phyloP scores from a whole-genome alignment of 2,113 vertebrate genomes.

The Microcebus murinus region DNA sequence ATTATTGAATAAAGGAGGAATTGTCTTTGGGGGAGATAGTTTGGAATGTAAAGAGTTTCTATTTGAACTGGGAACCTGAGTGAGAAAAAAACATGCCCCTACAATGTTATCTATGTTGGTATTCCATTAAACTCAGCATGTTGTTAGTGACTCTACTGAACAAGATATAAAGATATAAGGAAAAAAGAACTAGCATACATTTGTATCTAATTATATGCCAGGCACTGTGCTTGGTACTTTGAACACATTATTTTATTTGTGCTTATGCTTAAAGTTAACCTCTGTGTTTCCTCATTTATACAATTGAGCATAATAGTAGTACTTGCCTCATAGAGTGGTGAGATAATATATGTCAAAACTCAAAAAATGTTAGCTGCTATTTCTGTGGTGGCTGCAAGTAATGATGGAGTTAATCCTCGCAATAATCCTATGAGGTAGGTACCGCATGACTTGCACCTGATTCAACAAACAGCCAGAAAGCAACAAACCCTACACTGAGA shows the following conservation, averaged over 20 bases:
- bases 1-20: background rate
- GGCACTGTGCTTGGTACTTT: background rate
- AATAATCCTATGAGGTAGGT: background rate
- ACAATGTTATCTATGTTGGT: background rate
- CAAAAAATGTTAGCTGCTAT: background rate
- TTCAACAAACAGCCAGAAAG: background rate
- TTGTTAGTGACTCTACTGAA: background rate
- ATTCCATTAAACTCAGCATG: background rate
- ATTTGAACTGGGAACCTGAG: background rate
- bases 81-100: background rate
- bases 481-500: background rate
- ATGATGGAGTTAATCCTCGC: background rate
- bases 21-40: background rate
- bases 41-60: background rate
- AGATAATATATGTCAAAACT: background rate
- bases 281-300: background rate
- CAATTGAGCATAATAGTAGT: background rate
- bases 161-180: background rate
- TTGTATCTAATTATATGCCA: background rate
- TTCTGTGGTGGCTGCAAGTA: background rate
- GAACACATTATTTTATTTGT: background rate
- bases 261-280: background rate
- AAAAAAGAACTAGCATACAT: background rate
- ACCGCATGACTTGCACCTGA: background rate
- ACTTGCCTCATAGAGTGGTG: background rate